Conservation (phyloP, 2,113 vertebrate genomes). For the Atrichornis clamosus region DNA sequence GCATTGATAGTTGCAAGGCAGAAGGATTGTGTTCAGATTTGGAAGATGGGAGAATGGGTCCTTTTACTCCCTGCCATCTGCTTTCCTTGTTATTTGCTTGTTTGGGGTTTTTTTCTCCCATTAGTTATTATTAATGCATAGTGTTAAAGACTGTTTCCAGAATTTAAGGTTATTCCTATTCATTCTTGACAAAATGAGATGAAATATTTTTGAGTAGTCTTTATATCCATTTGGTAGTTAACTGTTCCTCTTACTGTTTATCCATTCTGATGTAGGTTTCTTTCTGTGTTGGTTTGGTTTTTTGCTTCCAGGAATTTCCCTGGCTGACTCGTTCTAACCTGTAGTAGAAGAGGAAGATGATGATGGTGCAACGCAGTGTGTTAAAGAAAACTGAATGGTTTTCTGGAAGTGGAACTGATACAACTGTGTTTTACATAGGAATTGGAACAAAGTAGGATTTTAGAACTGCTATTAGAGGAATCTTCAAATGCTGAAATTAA, state of each 20-base stretch:
- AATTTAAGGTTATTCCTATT: neutral
- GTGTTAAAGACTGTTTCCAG: neutral
- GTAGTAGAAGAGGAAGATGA: constrained; percentile 60
- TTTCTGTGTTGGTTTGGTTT: neutral
- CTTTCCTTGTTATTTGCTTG: neutral
- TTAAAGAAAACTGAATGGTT: neutral
- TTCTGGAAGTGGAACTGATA: neutral
- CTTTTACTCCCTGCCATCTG: neutral
- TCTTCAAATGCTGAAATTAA: neutral
- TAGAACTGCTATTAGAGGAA: neutral
- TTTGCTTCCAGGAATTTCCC: constrained; percentile 86
- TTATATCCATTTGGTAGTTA: neutral
- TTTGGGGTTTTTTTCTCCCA: neutral
- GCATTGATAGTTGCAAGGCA: neutral
- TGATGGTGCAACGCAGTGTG: neutral
- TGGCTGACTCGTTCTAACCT: constrained; percentile 94
- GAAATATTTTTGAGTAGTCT: neutral
- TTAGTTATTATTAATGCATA: neutral
- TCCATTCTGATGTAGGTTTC: neutral
- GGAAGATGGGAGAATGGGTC: neutral
- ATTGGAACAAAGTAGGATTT: neutral
- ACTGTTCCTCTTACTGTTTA: neutral
- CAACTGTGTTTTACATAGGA: neutral
- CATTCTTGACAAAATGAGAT: neutral
- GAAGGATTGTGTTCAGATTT: neutral